Evolutionary conservation across 1,140 invertebrate genomes (phyloP).

Genomic region (Dinothrombium tinctorium): DNA sequence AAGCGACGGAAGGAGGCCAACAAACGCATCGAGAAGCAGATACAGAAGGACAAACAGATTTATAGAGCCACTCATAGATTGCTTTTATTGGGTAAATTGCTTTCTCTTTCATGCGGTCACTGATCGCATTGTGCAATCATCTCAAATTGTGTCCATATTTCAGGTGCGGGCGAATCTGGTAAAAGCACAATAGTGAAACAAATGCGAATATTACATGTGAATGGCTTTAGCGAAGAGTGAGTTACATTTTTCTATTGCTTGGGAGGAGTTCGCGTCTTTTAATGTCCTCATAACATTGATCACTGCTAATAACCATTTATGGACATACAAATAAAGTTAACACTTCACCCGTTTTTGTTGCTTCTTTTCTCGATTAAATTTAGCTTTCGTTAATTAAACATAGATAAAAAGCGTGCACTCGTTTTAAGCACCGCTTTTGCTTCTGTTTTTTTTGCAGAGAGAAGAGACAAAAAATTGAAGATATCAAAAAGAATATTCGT

Average conservation of each 20-base stretch:
- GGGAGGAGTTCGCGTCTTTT: too few relatives aligned
- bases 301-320: not conserved
- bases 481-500: conserved; percentile 97
- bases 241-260: too few relatives aligned
- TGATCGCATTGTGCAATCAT: not conserved
- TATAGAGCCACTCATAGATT: conserved; percentile 89
- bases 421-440: not conserved
- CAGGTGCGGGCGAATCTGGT: conserved; percentile 35
- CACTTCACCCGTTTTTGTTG: not conserved
- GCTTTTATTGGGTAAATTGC: conserved; percentile 50
- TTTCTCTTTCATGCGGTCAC: not conserved
- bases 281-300: not conserved
- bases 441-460: conserved; percentile 35
- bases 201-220: conserved; percentile 98
- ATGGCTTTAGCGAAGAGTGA: conserved; percentile 81
- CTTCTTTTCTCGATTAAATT: not conserved
- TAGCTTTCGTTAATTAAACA: too few relatives aligned
- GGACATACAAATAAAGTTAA: not conserved
- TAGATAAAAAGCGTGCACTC: too few relatives aligned
- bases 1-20: conserved; percentile 84
- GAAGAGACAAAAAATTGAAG: conserved; percentile 92
- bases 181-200: conserved; percentile 84
- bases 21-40: conserved; percentile 91
- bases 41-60: conserved; percentile 96
- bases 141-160: not conserved